Conservation (phyloP, 2,888 invertebrate genomes). For the Tachystola acroxantha region DNA sequence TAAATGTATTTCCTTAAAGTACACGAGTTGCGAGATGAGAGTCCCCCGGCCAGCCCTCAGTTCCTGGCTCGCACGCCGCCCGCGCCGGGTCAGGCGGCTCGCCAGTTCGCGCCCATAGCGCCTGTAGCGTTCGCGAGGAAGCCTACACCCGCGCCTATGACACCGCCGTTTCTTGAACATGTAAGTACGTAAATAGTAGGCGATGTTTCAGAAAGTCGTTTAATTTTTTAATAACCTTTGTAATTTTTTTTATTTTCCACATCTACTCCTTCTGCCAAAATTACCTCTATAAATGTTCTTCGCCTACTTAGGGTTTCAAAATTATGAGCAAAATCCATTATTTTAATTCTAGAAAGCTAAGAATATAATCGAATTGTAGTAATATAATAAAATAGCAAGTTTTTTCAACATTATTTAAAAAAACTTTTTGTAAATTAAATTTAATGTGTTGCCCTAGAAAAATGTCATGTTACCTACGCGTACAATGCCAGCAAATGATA, state of each 20-base stretch:
- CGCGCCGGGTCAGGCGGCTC: slow-evolving; percentile 23
- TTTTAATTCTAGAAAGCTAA: too few relatives aligned
- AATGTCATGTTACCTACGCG: slow-evolving; percentile 26
- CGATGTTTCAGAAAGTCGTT: slow-evolving; percentile 2
- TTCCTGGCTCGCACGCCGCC: slow-evolving; percentile 39
- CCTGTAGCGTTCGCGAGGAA: slow-evolving; percentile 50
- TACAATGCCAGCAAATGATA: slow-evolving; percentile 23
- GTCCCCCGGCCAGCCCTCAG: slow-evolving; percentile 55
- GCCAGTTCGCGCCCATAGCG: slow-evolving; percentile 58
- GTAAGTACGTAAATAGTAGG: slow-evolving; percentile 37
- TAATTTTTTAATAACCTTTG: too few relatives aligned
- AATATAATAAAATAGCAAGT: too few relatives aligned
- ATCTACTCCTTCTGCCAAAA: too few relatives aligned
- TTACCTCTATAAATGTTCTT: too few relatives aligned
- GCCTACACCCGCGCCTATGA: slow-evolving; percentile 30
- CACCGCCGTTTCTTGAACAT: slow-evolving; percentile 30
- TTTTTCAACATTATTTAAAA: too few relatives aligned
- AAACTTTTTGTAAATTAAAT: too few relatives aligned
- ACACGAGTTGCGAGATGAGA: slow-evolving; percentile 61
- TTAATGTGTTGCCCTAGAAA: slow-evolving; percentile 4
- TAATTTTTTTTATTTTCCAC: too few relatives aligned
- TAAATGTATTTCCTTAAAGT: too few relatives aligned
- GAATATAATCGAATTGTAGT: too few relatives aligned
- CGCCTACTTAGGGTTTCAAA: too few relatives aligned
- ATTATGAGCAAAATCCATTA: too few relatives aligned